phyloP scores from a whole-genome alignment of 2,113 vertebrate genomes.

The Naja naja region DNA sequence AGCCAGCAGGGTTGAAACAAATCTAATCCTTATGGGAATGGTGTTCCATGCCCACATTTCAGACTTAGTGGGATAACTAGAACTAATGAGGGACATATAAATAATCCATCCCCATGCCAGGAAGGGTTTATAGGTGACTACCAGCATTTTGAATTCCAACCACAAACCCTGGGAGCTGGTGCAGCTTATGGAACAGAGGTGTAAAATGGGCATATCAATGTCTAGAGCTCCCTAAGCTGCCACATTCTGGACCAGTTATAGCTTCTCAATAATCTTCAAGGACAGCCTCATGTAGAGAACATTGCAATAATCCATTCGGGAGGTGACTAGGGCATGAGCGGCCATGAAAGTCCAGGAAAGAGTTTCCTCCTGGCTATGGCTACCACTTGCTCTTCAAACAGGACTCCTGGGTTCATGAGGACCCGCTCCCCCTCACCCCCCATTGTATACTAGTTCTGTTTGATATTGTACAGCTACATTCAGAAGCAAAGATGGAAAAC shows the following conservation, averaged over 20 bases:
- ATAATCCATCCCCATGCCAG: not conserved
- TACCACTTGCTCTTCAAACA: not conserved
- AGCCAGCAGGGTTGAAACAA: not conserved
- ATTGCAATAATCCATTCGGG: not conserved
- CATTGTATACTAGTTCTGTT: not conserved
- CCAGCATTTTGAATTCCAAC: not conserved
- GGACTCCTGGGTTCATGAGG: not conserved
- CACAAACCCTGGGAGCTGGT: not conserved
- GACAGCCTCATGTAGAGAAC: not conserved
- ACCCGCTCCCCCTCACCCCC: rapidly evolving
- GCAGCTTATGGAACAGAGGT: not conserved
- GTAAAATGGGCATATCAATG: not conserved
- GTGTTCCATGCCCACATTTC: not conserved
- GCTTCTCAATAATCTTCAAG: not conserved
- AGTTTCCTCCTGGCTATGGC: not conserved
- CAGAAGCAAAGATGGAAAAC: not conserved
- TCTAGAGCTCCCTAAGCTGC: not conserved
- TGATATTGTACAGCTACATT: not conserved
- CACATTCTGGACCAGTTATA: not conserved
- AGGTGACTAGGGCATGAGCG: not conserved
- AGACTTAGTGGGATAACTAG: not conserved
- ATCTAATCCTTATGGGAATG: not conserved
- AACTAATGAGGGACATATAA: not conserved
- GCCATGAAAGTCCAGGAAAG: not conserved
- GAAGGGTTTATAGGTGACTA: not conserved